Evolutionary conservation across 2,888 invertebrate species (phyloP), one percentile per base, ranked within the genome.

Genomic region (Glyphotaelius pellucidus): DNA sequence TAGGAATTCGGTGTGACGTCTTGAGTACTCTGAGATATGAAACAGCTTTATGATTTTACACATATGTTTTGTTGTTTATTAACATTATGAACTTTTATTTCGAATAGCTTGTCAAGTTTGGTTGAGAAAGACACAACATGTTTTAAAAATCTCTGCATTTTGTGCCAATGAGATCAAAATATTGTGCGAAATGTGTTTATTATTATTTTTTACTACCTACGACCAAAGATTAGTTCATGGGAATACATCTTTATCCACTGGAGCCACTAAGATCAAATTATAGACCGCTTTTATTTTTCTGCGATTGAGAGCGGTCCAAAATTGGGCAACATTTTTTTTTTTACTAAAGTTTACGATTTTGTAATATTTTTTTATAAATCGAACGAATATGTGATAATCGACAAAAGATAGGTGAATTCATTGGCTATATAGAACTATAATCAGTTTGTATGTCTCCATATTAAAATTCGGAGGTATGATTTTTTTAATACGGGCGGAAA

Each of bases 1-100:
- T 1, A 25, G 35, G 83, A 83, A 83, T 83, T 83, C 83, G 83
- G 83, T 38, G 86, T 86, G 86, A 86, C 86, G 86, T 86, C 38
- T 35, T 25, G 25, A 67, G 25, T 67, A 67, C 47, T 9, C 30
- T 42, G 47, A 42, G 25, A 86, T 86, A 30, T 15, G 42, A 86
- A 30, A 86, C 83, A 83, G 35, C 86, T 86, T 42, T 86, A 42
- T 86, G 47, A 86, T 86, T 86, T 30, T 35, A n/a, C 14, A 14
- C 86, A 38, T 47, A 19, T 42, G 86, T 86, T 42, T 14, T 67
- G 7, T 67, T 47, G 47, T 86, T 86, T 86, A 85, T 85, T 38
- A n/a, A 32, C 38, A 1, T 25, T 25, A 25, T n/a, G 67, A 67
- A 67, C 25, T 85, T 85, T 85, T 83, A 83, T 83, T 83, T 83